Percentiles rank a stretch among this genome's conserved stretches.
Conservation (phyloP, 2,113 vertebrate species). For the Hoplias malabaricus region DNA sequence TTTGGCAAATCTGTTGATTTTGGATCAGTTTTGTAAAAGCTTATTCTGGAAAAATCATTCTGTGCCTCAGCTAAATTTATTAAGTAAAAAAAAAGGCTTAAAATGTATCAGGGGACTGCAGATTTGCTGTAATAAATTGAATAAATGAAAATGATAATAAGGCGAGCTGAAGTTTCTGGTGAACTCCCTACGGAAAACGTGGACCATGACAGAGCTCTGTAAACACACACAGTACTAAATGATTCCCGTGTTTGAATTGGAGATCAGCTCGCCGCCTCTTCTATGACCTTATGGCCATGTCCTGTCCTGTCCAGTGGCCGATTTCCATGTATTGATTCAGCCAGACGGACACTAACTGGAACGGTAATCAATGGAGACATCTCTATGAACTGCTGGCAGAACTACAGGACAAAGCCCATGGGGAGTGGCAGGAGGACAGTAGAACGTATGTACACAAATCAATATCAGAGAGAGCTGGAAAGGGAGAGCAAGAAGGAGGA, state of each 20-base stretch:
- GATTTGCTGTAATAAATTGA: neutral
- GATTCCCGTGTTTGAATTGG: neutral
- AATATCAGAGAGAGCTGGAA: slow-evolving; percentile 6
- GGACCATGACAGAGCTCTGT: neutral
- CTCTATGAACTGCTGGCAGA: slow-evolving; percentile 59
- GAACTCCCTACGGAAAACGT: neutral
- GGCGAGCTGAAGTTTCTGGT: neutral
- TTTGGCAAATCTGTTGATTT: neutral
- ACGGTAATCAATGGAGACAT: slow-evolving; percentile 69
- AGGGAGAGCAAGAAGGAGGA: neutral
- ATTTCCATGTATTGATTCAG: slow-evolving; percentile 62
- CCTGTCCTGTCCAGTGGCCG: neutral
- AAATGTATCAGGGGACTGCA: neutral
- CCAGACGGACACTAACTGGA: slow-evolving; percentile 50
- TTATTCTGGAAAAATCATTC: neutral
- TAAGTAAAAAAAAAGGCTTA: neutral
- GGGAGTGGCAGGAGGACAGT: slow-evolving; percentile 8
- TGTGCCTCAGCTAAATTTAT: neutral
- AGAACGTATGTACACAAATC: slow-evolving; percentile 29
- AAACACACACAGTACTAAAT: neutral
- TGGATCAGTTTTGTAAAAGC: neutral
- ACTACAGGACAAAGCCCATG: slow-evolving; percentile 25
- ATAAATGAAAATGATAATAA: neutral
- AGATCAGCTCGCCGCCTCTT: neutral
- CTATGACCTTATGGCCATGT: slow-evolving; percentile 5